Evolutionary conservation across 2,888 invertebrate species (phyloP).

Genomic region (Noctua janthe): DNA sequence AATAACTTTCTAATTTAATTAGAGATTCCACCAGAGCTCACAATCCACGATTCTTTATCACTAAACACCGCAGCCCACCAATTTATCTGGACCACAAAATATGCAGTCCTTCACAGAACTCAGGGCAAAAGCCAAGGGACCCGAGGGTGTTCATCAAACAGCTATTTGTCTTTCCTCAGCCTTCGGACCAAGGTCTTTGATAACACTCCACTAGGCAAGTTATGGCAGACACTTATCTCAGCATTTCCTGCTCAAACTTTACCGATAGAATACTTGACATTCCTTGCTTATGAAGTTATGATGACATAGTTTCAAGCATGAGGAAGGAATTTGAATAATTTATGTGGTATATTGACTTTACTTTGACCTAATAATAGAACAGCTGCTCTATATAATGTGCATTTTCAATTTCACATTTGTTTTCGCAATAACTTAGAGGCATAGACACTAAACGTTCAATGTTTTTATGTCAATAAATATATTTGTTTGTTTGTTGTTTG

Average conservation of each 20-base stretch:
- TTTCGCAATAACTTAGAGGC: background rate
- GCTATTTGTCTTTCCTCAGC: constrained; percentile 58
- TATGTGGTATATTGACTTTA: background rate
- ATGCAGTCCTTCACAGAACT: constrained; percentile 49
- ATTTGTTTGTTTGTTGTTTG: no score
- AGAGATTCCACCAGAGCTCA: background rate
- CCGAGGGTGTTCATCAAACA: constrained; percentile 52
- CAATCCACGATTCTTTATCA: background rate
- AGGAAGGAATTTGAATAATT: constrained; percentile 8
- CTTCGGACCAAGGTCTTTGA: constrained; percentile 47
- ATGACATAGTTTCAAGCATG: constrained; percentile 19
- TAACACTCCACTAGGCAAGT: constrained; percentile 35
- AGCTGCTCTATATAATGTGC: no score
- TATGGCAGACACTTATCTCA: constrained; percentile 47
- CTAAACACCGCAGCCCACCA: background rate
- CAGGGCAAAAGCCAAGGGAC: constrained; percentile 36
- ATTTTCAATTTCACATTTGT: background rate
- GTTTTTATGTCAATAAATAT: no score
- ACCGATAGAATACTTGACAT: constrained; percentile 37
- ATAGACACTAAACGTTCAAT: no score
- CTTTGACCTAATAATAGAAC: background rate
- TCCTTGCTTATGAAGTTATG: constrained; percentile 31
- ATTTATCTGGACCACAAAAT: constrained; percentile 39
- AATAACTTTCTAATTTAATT: background rate
- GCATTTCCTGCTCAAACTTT: constrained; percentile 28